A percentile compares a stretch with the other conserved stretches of the same genome.
Conservation (phyloP, 2,888 invertebrate species). For the Acanthopleura granulata region DNA sequence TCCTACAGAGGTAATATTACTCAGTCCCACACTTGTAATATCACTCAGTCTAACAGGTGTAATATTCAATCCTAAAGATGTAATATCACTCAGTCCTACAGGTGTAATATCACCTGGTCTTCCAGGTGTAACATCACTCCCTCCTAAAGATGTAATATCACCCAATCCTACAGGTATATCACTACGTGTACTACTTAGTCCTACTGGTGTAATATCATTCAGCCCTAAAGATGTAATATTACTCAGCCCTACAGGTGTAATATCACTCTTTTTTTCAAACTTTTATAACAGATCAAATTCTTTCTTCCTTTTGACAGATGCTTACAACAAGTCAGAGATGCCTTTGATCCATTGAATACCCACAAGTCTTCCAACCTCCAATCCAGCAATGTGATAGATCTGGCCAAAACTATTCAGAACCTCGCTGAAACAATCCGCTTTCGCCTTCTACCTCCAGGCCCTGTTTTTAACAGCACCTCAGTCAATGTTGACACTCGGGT, state of each 20-base stretch:
- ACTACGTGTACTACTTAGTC: too few species aligned
- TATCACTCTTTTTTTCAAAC: too few species aligned
- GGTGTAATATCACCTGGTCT: too few species aligned
- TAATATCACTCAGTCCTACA: not conserved
- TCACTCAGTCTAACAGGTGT: not conserved
- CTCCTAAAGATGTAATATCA: too few species aligned
- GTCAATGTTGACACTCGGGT: slow-evolving; percentile 40
- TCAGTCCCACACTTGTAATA: slow-evolving; percentile 77
- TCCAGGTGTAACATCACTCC: too few species aligned
- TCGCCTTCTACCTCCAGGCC: slow-evolving; percentile 69
- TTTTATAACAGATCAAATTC: too few species aligned
- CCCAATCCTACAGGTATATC: too few species aligned
- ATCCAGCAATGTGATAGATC: slow-evolving; percentile 74
- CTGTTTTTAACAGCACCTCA: slow-evolving; percentile 35
- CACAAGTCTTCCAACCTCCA: slow-evolving; percentile 38
- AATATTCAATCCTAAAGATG: too few species aligned
- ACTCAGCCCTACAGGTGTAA: too few species aligned
- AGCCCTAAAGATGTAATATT: too few species aligned
- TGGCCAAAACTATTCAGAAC: slow-evolving; percentile 76
- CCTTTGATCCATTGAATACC: slow-evolving; percentile 72
- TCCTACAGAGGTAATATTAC: too few species aligned
- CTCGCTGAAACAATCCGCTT: slow-evolving; percentile 76
- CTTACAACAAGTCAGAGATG: slow-evolving; percentile 71
- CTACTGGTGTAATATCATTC: too few species aligned
- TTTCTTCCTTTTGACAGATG: slow-evolving; percentile 57